These are phyloP conservation scores for Scolopax mira DNA, from an alignment of 2,113 vertebrate species.

Conservation along the genomic window DNA sequence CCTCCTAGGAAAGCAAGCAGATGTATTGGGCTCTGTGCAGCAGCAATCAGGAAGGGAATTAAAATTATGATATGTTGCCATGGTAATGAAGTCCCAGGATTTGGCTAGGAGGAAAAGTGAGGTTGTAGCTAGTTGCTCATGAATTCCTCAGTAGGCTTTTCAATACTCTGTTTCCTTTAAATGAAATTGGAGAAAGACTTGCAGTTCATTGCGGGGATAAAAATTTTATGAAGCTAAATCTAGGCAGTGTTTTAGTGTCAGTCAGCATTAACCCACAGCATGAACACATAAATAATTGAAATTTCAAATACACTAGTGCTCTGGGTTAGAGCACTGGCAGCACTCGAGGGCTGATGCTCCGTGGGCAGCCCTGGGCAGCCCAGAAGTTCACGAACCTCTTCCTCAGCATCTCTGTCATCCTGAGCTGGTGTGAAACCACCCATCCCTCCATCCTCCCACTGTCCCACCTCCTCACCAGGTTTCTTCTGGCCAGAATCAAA, in stretches of 20 bases:
- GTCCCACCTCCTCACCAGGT: neutral
- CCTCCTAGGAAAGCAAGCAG: neutral
- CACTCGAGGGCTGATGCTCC: neutral
- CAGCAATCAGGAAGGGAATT: conserved; percentile 51
- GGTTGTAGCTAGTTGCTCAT: conserved; percentile 55
- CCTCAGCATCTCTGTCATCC: neutral
- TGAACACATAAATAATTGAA: conserved; percentile 89
- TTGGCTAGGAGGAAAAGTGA: conserved; percentile 57
- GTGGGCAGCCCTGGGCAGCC: neutral
- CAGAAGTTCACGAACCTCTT: neutral
- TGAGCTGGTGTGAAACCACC: neutral
- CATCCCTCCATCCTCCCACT: neutral
- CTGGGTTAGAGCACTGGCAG: neutral
- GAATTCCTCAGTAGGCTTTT: conserved; percentile 62
- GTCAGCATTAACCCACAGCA: conserved; percentile 88
- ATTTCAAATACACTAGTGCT: conserved; percentile 65
- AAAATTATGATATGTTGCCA: conserved; percentile 64
- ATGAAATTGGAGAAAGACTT: conserved; percentile 68
- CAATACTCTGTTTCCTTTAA: conserved; percentile 60
- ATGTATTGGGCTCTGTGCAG: conserved; percentile 4
- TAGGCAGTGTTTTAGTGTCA: conserved; percentile 94
- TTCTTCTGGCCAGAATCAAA: neutral
- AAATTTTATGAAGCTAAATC: conserved; percentile 94
- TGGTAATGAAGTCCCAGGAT: conserved; percentile 66
- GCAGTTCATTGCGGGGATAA: conserved; percentile 78